phyloP scores from a whole-genome alignment of 2,888 invertebrate genomes.

The Xanthostigma xanthostigma region DNA sequence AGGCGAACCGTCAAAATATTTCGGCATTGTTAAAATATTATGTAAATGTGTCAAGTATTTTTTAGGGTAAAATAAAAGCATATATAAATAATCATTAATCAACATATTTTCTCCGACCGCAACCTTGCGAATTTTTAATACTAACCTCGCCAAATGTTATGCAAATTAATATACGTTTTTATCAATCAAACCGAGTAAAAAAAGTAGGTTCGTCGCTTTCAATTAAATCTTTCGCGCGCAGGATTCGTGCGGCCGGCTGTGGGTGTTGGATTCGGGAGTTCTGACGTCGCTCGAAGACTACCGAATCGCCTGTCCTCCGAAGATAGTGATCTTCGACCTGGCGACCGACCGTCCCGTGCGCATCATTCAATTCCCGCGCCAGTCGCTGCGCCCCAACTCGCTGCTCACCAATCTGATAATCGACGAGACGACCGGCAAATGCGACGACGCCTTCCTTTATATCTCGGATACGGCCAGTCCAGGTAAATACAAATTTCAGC shows the following conservation, averaged over 20 bases:
- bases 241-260: slow-evolving; percentile 56
- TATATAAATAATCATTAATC: background rate
- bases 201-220: too few species aligned
- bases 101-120: background rate
- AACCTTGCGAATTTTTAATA: background rate
- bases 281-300: slow-evolving; percentile 55
- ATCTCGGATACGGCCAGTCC: slow-evolving; percentile 71
- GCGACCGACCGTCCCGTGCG: slow-evolving; percentile 52
- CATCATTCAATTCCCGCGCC: slow-evolving; percentile 58
- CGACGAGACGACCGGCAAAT: slow-evolving; percentile 54
- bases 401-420: slow-evolving; percentile 66
- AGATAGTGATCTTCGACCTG: slow-evolving; percentile 66
- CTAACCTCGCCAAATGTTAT: too few species aligned
- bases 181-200: too few species aligned
- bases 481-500: slow-evolving; percentile 31
- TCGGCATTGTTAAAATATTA: too few species aligned
- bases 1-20: too few species aligned
- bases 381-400: slow-evolving; percentile 57
- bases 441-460: slow-evolving; percentile 66
- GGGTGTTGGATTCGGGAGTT: slow-evolving; percentile 69
- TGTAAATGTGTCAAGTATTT: too few species aligned
- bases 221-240: slow-evolving; percentile 20
- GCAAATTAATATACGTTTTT: too few species aligned
- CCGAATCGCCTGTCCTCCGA: slow-evolving; percentile 55
- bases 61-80: background rate